Percentiles rank a stretch among this genome's conserved stretches.
Evolutionary conservation across 2,797 vertebrate genomes (phyloP).

Genomic region (Ciconia nigra): DNA sequence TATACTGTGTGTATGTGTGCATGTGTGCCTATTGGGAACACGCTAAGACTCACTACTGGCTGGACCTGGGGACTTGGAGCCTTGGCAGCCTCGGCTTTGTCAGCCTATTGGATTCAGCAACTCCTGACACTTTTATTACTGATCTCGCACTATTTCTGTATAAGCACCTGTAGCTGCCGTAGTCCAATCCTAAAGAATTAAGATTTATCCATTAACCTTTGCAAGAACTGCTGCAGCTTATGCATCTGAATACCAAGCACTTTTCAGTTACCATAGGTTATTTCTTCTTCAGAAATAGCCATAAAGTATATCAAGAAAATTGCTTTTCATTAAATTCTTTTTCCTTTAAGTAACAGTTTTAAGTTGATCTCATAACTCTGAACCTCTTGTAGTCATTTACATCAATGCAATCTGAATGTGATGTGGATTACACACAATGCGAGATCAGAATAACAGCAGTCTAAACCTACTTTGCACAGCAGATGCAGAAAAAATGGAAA

Average conservation of each 20-base stretch:
- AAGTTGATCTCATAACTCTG: neutral
- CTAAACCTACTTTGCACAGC: neutral
- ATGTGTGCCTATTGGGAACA: neutral
- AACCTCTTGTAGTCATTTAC: neutral
- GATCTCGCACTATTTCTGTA: neutral
- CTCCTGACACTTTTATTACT: neutral
- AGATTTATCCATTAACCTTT: neutral
- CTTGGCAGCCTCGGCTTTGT: neutral
- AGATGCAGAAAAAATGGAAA: neutral
- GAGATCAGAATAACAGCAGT: neutral
- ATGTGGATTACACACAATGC: neutral
- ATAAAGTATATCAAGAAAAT: neutral
- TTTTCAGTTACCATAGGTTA: neutral
- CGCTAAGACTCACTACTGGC: accelerated
- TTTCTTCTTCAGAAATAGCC: neutral
- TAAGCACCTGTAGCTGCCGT: neutral
- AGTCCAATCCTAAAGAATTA: neutral
- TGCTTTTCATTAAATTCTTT: neutral
- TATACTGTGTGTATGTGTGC: too few relatives aligned
- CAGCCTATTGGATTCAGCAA: neutral
- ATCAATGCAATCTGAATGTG: neutral
- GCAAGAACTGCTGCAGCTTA: neutral
- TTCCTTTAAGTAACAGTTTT: neutral
- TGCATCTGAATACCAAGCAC: neutral
- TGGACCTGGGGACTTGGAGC: neutral